Percentiles rank a stretch among this genome's conserved stretches.
Evolutionary conservation across 2,888 invertebrate genomes (phyloP).

Genomic region (Drosophila prostipennis): DNA sequence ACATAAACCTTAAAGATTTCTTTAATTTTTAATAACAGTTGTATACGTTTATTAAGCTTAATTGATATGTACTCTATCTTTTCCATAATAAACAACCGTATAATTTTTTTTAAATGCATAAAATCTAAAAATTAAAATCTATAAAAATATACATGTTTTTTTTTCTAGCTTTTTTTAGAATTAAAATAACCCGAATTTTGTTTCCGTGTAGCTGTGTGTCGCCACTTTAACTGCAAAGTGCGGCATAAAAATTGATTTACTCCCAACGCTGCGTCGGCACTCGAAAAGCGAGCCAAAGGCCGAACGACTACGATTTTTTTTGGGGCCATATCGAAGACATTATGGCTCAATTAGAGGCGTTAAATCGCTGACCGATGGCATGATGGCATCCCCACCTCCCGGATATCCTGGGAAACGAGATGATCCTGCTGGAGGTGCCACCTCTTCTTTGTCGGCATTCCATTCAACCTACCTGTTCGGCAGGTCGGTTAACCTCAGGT

Average conservation of each 20-base stretch:
- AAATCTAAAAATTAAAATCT: no score
- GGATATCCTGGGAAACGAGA: slow-evolving; percentile 30
- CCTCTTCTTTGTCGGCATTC: slow-evolving; percentile 25
- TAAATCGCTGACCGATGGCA: slow-evolving; percentile 16
- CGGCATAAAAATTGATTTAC: slow-evolving; percentile 77
- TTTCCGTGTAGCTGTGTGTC: slow-evolving; percentile 2
- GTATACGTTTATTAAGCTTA: no score
- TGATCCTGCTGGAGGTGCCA: neutral
- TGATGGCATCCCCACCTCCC: neutral
- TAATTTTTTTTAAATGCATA: no score
- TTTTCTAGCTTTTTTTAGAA: no score
- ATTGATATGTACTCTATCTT: no score
- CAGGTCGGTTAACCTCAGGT: slow-evolving; percentile 32
- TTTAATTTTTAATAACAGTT: no score
- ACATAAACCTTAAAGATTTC: no score
- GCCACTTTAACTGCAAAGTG: slow-evolving; percentile 70
- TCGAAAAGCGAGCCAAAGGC: slow-evolving; percentile 50
- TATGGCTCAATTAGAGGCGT: slow-evolving; percentile 69
- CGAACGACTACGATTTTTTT: slow-evolving; percentile 12
- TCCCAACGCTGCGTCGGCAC: slow-evolving; percentile 42
- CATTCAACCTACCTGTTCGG: neutral
- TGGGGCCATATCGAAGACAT: slow-evolving; percentile 27
- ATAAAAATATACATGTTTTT: no score
- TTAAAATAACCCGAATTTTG: neutral
- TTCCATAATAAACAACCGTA: no score